Base-by-base conservation (phyloP, 2,113 vertebrate species). In the pig (Sus scrofa) region DNA sequence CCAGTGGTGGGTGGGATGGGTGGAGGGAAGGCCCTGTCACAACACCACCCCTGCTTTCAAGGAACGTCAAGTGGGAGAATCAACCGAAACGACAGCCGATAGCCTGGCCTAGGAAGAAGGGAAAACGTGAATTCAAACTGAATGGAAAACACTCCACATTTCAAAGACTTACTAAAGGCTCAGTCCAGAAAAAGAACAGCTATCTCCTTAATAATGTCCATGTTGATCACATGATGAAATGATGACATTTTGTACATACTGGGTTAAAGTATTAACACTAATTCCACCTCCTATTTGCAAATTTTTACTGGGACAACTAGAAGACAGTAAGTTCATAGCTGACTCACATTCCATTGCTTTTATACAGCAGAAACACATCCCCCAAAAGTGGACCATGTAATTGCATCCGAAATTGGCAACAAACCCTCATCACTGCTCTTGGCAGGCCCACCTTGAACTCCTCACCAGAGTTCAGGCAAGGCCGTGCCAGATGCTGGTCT, bases 1-100 rank as follows among this genome's bases (percentile, higher is more conserved):
- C 24, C 5, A 22, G 84, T 0, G 0, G 16, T 2, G 0, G 63
- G 16, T 0, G 2, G 1, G 54, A 12, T 54, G 54, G 54, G 54
- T 15, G 54, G 54, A 54, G 54, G 11, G 54, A 54, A 54, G 54
- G 14, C 44, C 44, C 30, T 2, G 3, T 60, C 22, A 39, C 3
- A 12, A 22, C 26, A 13, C 13, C 7, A 14, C n/a, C 22, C n/a
- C 27, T 6, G 22, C 22, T 78, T 19, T 39, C 18, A 14, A 24
- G 79, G 30, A 56, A 19, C 15, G 2, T 37, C 27, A 26, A 50
- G 34, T 16, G n/a, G 27, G 32, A 52, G 2, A 68, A 71, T 3
- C 19, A 52, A 32, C 2, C 26, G 1, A 14, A 70, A 9, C 3
- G 1, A 9, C 2, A 3, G 73, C 60, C 3, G 60, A 16, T 30